phyloP scores from a whole-genome alignment of 2,113 vertebrate species.

The Gnathonemus echidnorhynchus region DNA sequence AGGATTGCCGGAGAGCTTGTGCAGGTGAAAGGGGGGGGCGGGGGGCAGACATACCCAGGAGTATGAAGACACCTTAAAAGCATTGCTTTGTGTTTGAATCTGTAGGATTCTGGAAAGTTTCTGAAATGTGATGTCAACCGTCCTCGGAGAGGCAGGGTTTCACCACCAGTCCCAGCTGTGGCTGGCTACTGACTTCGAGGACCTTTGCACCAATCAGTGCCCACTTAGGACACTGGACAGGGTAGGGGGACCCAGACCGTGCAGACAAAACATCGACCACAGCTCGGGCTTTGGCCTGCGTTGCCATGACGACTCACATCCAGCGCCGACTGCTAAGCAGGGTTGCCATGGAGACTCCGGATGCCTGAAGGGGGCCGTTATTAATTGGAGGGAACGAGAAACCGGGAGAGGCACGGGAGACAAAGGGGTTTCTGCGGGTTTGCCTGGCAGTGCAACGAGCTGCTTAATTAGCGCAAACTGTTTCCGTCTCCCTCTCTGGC shows the following conservation, averaged over 20 bases:
- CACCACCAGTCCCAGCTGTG: background rate
- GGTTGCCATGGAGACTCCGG: constrained; percentile 62
- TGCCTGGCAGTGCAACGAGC: constrained; percentile 9
- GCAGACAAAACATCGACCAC: constrained; percentile 36
- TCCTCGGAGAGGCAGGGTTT: background rate
- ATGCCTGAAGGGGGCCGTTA: constrained; percentile 57
- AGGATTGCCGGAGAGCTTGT: background rate
- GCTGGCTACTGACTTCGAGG: background rate
- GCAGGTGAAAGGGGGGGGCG: background rate
- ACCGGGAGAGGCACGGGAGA: constrained; percentile 33
- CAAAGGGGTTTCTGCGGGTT: constrained; percentile 4
- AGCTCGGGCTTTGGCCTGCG: constrained; percentile 21
- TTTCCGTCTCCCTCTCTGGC: background rate
- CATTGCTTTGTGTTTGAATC: background rate
- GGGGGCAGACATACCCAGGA: background rate
- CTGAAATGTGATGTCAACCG: background rate
- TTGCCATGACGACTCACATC: constrained; percentile 53
- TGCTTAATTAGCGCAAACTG: constrained; percentile 18
- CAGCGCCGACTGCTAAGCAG: constrained; percentile 51
- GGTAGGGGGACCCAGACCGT: constrained; percentile 25
- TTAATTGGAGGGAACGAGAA: constrained; percentile 54
- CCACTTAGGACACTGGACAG: background rate
- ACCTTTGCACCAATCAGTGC: background rate
- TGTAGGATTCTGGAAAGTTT: background rate
- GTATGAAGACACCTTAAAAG: background rate